A percentile compares a stretch with the other conserved stretches of the same genome.
Conservation (phyloP, 2,113 vertebrate genomes). For the Lampris megalopsis region DNA sequence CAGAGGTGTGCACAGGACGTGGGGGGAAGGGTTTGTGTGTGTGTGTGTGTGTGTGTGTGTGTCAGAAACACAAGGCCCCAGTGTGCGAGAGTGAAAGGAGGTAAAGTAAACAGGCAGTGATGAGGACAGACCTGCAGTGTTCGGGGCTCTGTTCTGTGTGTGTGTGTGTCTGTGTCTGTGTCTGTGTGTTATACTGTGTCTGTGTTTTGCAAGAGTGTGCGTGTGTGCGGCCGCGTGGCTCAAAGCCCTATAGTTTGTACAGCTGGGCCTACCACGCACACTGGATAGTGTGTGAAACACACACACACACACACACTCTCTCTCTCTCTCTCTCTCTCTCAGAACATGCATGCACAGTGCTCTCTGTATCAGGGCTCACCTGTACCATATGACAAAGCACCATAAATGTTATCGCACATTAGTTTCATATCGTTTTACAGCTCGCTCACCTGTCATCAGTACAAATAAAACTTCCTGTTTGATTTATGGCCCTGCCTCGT, state of each 20-base stretch:
- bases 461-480: slow-evolving; percentile 12
- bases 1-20: slow-evolving; percentile 55
- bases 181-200: slow-evolving; percentile 40
- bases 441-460: slow-evolving; percentile 30
- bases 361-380: background rate
- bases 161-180: slow-evolving; percentile 67
- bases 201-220: slow-evolving; percentile 32
- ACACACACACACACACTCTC: slow-evolving; percentile 16
- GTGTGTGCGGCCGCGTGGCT: slow-evolving; percentile 67
- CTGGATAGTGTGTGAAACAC: slow-evolving; percentile 46
- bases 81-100: slow-evolving; percentile 89
- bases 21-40: slow-evolving; percentile 42
- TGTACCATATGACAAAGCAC: background rate
- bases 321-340: slow-evolving; percentile 12
- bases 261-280: slow-evolving; percentile 83
- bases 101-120: slow-evolving; percentile 91
- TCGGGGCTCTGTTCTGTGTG: slow-evolving; percentile 79
- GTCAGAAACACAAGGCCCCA: slow-evolving; percentile 86
- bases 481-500: slow-evolving; percentile 40
- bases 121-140: slow-evolving; percentile 88
- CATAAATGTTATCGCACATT: slow-evolving; percentile 41
- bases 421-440: slow-evolving; percentile 30
- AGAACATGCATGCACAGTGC: slow-evolving; percentile 8
- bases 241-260: slow-evolving; percentile 86
- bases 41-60: slow-evolving; percentile 47